Conservation (phyloP, 2,797 vertebrate species). For the Parotocinclus haroldoi region DNA sequence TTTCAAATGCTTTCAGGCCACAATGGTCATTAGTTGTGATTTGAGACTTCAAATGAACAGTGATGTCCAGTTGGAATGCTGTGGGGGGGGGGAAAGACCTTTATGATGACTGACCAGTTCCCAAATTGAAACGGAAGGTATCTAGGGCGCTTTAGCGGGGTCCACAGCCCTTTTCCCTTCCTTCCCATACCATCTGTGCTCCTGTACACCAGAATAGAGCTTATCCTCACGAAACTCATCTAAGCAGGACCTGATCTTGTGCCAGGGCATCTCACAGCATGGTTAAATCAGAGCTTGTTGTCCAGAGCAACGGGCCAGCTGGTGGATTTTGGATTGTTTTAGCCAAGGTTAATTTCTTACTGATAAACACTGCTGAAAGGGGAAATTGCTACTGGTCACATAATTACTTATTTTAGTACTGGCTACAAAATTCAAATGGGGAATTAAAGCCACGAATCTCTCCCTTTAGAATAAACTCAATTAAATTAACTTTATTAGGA, state of each 20-base stretch:
- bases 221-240: slow-evolving; percentile 18
- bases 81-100: background rate
- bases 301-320: slow-evolving; percentile 60
- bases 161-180: slow-evolving; percentile 42
- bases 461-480: too few relatives aligned
- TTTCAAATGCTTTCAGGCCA: background rate
- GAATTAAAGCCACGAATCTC: too few relatives aligned
- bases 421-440: background rate
- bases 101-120: background rate
- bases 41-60: background rate
- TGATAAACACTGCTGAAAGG: slow-evolving; percentile 13
- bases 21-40: background rate
- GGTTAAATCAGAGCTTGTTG: slow-evolving; percentile 55
- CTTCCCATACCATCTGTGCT: slow-evolving; percentile 42
- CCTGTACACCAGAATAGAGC: background rate
- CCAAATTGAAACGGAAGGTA: slow-evolving; percentile 47
- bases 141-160: slow-evolving; percentile 53
- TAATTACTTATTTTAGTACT: slow-evolving; percentile 4
- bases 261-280: slow-evolving; percentile 29
- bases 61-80: slow-evolving; percentile 25
- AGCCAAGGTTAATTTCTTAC: slow-evolving; percentile 37
- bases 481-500: too few relatives aligned
- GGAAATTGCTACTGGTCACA: background rate
- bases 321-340: slow-evolving; percentile 48
- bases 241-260: slow-evolving; percentile 13